A percentile compares a stretch with the other conserved stretches of the same genome.
These are phyloP conservation scores for Platycercus adscitus DNA, from an alignment of 2,113 vertebrate genomes.

Conservation along the genomic window DNA sequence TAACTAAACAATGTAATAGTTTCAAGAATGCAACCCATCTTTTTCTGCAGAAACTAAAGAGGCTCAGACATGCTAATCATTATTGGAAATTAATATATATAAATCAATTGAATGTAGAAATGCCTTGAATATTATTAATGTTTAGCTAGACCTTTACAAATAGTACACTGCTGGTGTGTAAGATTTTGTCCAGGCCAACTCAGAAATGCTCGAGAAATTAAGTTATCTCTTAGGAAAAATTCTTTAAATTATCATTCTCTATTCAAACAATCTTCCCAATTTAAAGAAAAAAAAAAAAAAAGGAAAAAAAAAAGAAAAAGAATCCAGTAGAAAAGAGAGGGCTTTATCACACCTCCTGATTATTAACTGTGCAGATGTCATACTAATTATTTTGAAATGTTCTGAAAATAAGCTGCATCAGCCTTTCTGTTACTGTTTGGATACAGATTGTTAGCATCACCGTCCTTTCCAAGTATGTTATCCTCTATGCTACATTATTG, in stretches of 20 bases:
- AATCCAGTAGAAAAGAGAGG: not conserved
- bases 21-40: not conserved
- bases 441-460: not conserved
- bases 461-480: not conserved
- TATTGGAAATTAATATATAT: not conserved
- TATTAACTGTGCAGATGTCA: not conserved
- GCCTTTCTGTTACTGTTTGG: not conserved
- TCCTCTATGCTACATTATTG: not conserved
- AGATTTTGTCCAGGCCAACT: not conserved
- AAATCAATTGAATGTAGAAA: not conserved
- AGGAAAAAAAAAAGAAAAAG: not conserved
- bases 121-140: not conserved
- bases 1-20: not conserved
- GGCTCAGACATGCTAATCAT: rapidly evolving
- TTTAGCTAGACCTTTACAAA: not conserved
- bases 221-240: not conserved
- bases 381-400: not conserved
- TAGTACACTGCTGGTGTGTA: not conserved
- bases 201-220: not conserved
- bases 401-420: not conserved
- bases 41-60: not conserved
- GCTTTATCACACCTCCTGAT: not conserved
- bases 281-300: not conserved
- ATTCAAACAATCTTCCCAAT: not conserved
- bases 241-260: not conserved